phyloP scores from a whole-genome alignment of 2,113 vertebrate species.

The Thunnus thynnus region DNA sequence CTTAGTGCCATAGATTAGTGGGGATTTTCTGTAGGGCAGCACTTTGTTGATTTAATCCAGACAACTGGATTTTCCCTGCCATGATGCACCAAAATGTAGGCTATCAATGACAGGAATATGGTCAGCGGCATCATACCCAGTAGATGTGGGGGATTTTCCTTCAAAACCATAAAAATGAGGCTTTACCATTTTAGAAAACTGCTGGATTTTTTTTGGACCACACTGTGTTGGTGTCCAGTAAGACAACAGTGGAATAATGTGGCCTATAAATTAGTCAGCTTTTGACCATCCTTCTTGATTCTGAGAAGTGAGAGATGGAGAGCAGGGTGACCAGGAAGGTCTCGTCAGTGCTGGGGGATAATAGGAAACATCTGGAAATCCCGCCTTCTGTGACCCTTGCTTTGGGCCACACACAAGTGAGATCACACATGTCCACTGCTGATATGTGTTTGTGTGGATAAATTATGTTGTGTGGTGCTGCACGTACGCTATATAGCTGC shows the following conservation, averaged over 20 bases:
- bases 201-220: constrained; percentile 26
- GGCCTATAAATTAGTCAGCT: constrained; percentile 33
- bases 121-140: constrained; percentile 34
- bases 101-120: constrained; percentile 37
- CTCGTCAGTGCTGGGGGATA: constrained; percentile 56
- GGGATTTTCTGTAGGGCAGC: constrained; percentile 46
- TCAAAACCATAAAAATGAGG: constrained; percentile 46
- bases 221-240: constrained; percentile 11
- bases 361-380: constrained; percentile 82
- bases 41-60: constrained; percentile 50
- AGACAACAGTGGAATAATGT: constrained; percentile 41
- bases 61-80: constrained; percentile 62
- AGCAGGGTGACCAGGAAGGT: constrained; percentile 62
- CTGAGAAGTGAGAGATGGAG: constrained; percentile 46
- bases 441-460: constrained; percentile 14
- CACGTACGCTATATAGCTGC: background rate
- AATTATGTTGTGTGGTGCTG: background rate
- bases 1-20: constrained; percentile 30
- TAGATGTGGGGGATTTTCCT: constrained; percentile 63
- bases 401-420: constrained; percentile 67
- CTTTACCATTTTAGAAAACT: constrained; percentile 13
- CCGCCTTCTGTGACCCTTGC: constrained; percentile 57
- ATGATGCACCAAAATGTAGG: constrained; percentile 40
- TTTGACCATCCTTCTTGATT: constrained; percentile 43
- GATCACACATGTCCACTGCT: constrained; percentile 23